Evolutionary conservation across 1,140 invertebrate species (phyloP).

Genomic region (Nylanderia fulva): DNA sequence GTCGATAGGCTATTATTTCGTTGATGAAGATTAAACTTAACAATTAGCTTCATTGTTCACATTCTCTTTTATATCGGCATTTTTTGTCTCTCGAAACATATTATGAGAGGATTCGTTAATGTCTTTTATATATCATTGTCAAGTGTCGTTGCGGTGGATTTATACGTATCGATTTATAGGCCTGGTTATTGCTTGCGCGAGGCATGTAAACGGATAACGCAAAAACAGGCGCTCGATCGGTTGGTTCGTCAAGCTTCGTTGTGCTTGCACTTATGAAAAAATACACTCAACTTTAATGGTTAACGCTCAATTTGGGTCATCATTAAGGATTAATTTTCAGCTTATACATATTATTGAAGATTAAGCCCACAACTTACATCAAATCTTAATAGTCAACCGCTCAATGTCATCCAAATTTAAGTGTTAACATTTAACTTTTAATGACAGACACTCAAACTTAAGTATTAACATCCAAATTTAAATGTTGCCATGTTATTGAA

Average conservation of each 20-base stretch:
- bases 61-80: neutral
- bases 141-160: conserved; percentile 40
- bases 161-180: neutral
- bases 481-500: too few species aligned
- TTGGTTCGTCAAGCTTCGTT: conserved; percentile 30
- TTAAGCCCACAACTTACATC: too few species aligned
- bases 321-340: too few species aligned
- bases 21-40: conserved; percentile 68
- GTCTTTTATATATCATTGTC: conserved; percentile 34
- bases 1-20: conserved; percentile 71
- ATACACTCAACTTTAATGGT: too few species aligned
- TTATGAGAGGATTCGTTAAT: neutral
- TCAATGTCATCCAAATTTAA: too few species aligned
- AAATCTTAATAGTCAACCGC: too few species aligned
- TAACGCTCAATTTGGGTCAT: too few species aligned
- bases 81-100: neutral
- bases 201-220: neutral
- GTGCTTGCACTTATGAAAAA: neutral
- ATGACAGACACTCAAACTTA: too few species aligned
- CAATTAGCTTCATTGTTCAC: conserved; percentile 56
- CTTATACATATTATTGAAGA: too few species aligned
- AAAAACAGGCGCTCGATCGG: neutral
- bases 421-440: too few species aligned
- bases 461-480: too few species aligned
- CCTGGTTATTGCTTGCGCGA: neutral